Evolutionary conservation across 2,797 vertebrate genomes (phyloP).

Genomic region (Leucoraja ocellata): DNA sequence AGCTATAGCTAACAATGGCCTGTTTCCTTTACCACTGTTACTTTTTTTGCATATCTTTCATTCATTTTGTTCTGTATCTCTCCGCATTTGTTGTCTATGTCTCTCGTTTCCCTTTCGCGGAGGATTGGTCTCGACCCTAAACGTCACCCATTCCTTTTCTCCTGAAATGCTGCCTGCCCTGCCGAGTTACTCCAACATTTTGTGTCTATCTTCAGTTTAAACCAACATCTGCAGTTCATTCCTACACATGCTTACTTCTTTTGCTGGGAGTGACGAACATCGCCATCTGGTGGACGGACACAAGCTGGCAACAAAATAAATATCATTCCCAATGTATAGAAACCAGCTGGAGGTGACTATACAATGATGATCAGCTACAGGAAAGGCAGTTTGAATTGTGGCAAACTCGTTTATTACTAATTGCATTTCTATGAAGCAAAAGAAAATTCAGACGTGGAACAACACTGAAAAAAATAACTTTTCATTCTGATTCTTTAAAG

Average conservation of each 20-base stretch:
- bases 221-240: no score
- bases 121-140: no score
- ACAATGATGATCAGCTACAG: neutral
- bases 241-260: neutral
- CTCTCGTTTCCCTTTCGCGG: no score
- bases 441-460: neutral
- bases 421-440: neutral
- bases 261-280: neutral
- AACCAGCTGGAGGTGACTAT: neutral
- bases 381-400: neutral
- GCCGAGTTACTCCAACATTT: no score
- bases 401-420: neutral
- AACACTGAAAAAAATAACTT: neutral
- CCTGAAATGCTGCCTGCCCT: no score
- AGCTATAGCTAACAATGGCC: no score
- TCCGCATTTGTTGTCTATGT: no score
- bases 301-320: neutral
- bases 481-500: neutral
- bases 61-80: no score
- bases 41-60: no score
- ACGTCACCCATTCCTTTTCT: no score
- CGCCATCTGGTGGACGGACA: neutral
- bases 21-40: no score
- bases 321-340: neutral
- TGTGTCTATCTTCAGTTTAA: no score